Evolutionary conservation across 2,888 invertebrate species (phyloP).

Genomic region (Calameuta filiformis): DNA sequence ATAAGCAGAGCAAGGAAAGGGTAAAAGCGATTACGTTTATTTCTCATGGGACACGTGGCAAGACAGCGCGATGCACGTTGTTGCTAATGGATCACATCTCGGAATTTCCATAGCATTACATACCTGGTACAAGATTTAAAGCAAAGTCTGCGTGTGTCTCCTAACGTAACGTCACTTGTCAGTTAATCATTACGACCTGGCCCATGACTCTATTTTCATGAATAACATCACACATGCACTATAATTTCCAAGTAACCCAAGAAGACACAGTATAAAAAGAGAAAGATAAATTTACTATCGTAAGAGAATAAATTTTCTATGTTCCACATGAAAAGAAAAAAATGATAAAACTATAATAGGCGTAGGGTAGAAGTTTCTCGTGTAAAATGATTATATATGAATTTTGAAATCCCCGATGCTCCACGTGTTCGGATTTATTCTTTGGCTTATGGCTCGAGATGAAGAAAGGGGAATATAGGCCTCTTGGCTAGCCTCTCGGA

Average conservation of each 20-base stretch:
- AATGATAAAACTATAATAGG: neutral
- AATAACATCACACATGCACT: neutral
- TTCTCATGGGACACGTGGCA: slow-evolving; percentile 51
- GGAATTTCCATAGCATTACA: slow-evolving; percentile 55
- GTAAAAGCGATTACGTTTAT: slow-evolving; percentile 57
- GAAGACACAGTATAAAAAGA: neutral
- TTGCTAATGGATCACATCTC: slow-evolving; percentile 57
- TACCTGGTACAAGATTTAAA: slow-evolving; percentile 54
- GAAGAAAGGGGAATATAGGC: neutral
- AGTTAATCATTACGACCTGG: slow-evolving; percentile 41
- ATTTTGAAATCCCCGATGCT: neutral
- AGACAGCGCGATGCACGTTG: slow-evolving; percentile 34
- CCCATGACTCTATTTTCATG: slow-evolving; percentile 7
- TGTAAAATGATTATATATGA: neutral
- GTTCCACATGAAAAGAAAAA: neutral
- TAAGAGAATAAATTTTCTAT: neutral
- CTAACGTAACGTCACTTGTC: slow-evolving; percentile 8
- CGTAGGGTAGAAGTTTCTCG: neutral
- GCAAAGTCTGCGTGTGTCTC: slow-evolving; percentile 26
- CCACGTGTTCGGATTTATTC: neutral
- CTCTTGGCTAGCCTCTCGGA: slow-evolving; percentile 5
- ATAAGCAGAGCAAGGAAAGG: slow-evolving; percentile 13
- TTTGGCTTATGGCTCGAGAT: neutral
- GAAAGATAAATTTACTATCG: neutral
- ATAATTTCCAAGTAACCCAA: neutral